Evolutionary conservation across 1,140 invertebrate species (phyloP), one percentile per base, ranked within the genome.

Genomic region (Delia radicum): DNA sequence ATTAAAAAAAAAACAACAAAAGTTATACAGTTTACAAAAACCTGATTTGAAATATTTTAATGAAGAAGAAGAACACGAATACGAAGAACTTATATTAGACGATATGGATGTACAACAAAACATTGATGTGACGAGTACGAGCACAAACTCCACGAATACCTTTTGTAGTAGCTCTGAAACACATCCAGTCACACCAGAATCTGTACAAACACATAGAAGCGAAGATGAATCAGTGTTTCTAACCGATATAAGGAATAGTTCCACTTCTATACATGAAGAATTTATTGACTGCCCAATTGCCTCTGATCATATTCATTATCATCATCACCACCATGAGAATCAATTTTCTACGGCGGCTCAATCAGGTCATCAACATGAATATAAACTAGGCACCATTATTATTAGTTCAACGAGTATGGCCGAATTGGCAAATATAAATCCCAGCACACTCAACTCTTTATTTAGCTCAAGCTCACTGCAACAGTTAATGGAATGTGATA

Each of bases 71-170:
- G 13, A 65, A 10, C 3, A 7, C 10, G 15, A 71, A 12, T 26
- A 26, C n/a, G 15, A 74, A 1, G 46, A 31, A 33, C 42, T 65
- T 7, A 8, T 73, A 4, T 18, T 76, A 8, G 28, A 76, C 33
- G 75, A 76, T n/a, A 27, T 76, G 15, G 67, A 76, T 71, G 69
- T 76, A 33, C 75, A 76, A 62, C 75, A 76, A 26, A 73, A 72
- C 37, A 62, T 72, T 12, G 62, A 69, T n/a, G 37, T 75, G 3
- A 29, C 29, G 24, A 74, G 73, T 27, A 33, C 33, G 13, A 33
- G 13, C 4, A 2, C 33, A 48, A 15, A 48, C 13, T n/a, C 46
- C 15, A 48, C 15, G 15, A 15, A 18, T n/a, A 48, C 2, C 12
- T 28, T 7, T 46, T 74, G 55, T 26, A 26, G 48, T 15, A 33